phyloP scores from a whole-genome alignment of 1,140 invertebrate species.

The Arctopsyche grandis region DNA sequence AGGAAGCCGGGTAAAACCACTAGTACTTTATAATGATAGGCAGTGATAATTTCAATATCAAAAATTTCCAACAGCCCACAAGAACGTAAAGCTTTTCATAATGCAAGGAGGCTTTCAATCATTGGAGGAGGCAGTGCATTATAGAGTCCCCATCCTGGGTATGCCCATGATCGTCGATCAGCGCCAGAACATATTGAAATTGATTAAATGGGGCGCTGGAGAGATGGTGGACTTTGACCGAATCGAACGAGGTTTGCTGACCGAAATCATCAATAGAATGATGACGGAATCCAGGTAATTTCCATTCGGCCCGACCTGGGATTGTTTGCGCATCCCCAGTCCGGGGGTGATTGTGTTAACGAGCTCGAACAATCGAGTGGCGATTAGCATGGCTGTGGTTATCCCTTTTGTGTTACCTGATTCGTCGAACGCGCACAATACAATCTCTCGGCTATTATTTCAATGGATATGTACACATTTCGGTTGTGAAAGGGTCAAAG shows the following conservation, averaged over 20 bases:
- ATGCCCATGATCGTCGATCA: slow-evolving; percentile 61
- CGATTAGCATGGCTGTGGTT: neutral
- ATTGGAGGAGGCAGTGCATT: slow-evolving; percentile 66
- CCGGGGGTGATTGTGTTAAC: neutral
- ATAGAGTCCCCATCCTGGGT: slow-evolving; percentile 65
- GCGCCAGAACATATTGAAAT: slow-evolving; percentile 55
- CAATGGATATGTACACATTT: too few species aligned
- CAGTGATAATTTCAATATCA: neutral
- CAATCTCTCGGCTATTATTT: too few species aligned
- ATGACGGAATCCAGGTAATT: slow-evolving; percentile 37
- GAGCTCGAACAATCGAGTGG: neutral
- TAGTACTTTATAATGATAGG: too few species aligned
- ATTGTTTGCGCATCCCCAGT: neutral
- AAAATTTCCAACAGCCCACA: slow-evolving; percentile 60
- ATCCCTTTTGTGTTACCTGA: too few species aligned
- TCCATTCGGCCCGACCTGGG: neutral
- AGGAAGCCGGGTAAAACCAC: too few species aligned
- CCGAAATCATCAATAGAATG: slow-evolving; percentile 37
- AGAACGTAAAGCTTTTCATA: slow-evolving; percentile 67
- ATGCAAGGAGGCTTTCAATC: slow-evolving; percentile 71
- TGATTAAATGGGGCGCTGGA: slow-evolving; percentile 54
- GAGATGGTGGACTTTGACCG: slow-evolving; percentile 41
- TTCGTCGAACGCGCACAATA: too few species aligned
- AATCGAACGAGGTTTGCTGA: slow-evolving; percentile 9
- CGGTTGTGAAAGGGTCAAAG: too few species aligned